Percentiles rank a stretch among this genome's conserved stretches.
Evolutionary conservation across 2,888 invertebrate genomes (phyloP).

Genomic region (Candidula unifasciata): DNA sequence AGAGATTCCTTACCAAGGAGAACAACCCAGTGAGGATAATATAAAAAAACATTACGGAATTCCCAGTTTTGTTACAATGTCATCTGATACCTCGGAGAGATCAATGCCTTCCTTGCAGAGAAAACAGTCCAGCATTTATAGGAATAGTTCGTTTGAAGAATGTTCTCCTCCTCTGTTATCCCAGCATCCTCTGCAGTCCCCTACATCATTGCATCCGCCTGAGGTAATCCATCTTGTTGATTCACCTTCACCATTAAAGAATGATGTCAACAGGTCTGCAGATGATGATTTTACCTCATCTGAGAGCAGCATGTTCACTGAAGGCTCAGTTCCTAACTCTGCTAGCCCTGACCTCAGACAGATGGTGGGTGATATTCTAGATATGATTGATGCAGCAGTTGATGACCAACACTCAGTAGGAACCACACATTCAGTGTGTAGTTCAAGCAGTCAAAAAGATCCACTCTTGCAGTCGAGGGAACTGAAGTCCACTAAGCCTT

Average conservation of each 20-base stretch:
- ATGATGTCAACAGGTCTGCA: neutral
- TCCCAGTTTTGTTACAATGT: neutral
- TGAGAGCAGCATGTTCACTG: constrained; percentile 12
- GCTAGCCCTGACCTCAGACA: neutral
- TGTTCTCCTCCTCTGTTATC: constrained; percentile 14
- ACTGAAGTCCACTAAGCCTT: neutral
- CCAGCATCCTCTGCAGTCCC: neutral
- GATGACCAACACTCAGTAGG: neutral
- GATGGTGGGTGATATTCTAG: neutral
- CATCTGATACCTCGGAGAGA: neutral
- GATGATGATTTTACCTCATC: neutral
- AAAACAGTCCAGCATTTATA: constrained; percentile 6
- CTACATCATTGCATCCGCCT: neutral
- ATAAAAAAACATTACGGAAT: neutral
- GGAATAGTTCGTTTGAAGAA: neutral
- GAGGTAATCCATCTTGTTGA: neutral
- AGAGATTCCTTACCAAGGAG: constrained; percentile 17
- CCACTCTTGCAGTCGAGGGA: neutral
- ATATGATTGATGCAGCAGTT: neutral
- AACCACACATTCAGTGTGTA: neutral
- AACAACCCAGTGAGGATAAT: neutral
- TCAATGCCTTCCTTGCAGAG: constrained; percentile 19
- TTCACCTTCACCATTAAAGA: neutral
- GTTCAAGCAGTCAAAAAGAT: neutral
- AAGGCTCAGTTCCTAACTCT: neutral